These are phyloP conservation scores for Neotoxoptera formosana DNA, from an alignment of 1,140 invertebrate genomes.

Conservation along the genomic window DNA sequence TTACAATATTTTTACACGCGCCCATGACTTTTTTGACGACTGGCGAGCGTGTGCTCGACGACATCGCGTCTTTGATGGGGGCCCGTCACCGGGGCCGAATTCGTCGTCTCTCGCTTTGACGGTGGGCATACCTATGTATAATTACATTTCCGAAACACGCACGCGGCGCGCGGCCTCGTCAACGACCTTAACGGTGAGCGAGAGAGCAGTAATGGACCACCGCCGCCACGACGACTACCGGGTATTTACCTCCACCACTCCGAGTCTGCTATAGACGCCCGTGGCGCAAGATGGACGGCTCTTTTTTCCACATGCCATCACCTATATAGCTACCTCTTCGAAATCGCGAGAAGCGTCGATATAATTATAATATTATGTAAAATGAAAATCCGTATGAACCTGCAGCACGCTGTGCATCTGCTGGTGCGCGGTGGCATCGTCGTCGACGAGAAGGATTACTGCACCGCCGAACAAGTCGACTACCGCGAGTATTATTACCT, in stretches of 20 bases:
- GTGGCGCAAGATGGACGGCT: not conserved
- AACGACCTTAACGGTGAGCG: not conserved
- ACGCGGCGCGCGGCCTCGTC: not conserved
- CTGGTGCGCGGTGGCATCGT: no score
- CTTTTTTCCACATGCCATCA: not conserved
- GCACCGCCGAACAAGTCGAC: no score
- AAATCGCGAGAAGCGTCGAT: not conserved
- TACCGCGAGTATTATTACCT: no score
- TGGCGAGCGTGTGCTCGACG: not conserved
- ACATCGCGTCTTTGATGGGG: no score
- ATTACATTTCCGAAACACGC: conserved; percentile 12
- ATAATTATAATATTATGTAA: not conserved
- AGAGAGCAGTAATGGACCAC: not conserved
- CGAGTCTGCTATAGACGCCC: not conserved
- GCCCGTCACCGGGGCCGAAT: not conserved
- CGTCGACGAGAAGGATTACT: no score
- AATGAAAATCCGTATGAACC: not conserved
- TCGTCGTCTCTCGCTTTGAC: not conserved
- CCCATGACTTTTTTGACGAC: not conserved
- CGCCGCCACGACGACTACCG: not conserved
- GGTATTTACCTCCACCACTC: not conserved
- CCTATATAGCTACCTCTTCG: not conserved
- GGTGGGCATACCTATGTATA: not conserved
- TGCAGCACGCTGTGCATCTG: no score
- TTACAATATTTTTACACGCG: no score